These are phyloP conservation scores for Hypselothyrea guttata DNA, from an alignment of 2,888 invertebrate species.

Conservation along the genomic window DNA sequence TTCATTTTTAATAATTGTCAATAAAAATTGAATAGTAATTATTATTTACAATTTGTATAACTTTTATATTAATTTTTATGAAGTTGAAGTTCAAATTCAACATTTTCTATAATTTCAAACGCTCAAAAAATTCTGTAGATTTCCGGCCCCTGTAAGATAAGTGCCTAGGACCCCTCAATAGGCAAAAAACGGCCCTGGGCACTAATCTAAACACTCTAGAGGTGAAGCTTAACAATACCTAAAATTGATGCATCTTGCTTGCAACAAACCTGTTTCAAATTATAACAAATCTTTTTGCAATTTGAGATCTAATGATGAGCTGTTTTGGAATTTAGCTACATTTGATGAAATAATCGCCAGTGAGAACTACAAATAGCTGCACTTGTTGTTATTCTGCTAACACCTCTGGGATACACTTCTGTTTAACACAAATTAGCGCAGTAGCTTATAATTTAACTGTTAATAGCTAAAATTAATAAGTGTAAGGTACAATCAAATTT, in stretches of 20 bases:
- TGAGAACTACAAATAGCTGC: constrained; percentile 11
- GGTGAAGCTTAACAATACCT: no score
- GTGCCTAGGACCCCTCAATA: no score
- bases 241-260: constrained; percentile 13
- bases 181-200: no score
- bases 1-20: no score
- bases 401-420: background rate
- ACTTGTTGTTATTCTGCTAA: constrained; percentile 8
- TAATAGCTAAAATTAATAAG: background rate
- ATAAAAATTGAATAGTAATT: no score
- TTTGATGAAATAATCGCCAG: background rate
- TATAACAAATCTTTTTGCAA: constrained; percentile 6
- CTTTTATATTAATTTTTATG: no score
- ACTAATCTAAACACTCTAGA: no score
- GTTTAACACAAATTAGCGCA: constrained; percentile 18
- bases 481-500: background rate
- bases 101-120: no score
- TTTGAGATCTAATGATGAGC: background rate
- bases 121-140: no score
- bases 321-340: background rate
- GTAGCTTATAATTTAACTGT: background rate
- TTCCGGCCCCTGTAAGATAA: no score
- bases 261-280: constrained; percentile 11
- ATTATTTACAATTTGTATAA: no score
- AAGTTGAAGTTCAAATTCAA: no score